These are phyloP conservation scores for Notolabrus celidotus DNA, from an alignment of 2,797 vertebrate species.

Conservation along the genomic window DNA sequence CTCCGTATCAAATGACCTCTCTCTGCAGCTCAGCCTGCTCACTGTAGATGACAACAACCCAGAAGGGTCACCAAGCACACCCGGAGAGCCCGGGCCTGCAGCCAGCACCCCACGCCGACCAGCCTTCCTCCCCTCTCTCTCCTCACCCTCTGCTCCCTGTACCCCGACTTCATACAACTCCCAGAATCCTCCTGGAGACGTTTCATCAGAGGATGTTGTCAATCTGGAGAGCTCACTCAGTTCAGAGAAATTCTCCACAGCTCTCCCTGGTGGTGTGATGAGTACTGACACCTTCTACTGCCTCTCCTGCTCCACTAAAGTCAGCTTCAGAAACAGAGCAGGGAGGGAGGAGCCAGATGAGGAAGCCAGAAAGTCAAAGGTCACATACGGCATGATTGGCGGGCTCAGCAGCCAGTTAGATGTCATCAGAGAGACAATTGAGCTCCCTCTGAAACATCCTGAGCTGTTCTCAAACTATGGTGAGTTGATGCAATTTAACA, in stretches of 20 bases:
- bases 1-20: conserved; percentile 85
- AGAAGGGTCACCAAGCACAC: not conserved
- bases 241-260: conserved; percentile 34
- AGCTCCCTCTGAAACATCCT: conserved; percentile 93
- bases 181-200: conserved; percentile 41
- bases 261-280: conserved; percentile 62
- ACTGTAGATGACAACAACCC: conserved; percentile 71
- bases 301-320: conserved; percentile 85
- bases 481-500: conserved; percentile 58
- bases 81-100: conserved; percentile 48
- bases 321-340: conserved; percentile 74
- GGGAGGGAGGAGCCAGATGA: conserved; percentile 47
- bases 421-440: conserved; percentile 92
- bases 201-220: conserved; percentile 18
- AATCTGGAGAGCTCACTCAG: conserved; percentile 27
- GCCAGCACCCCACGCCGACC: conserved; percentile 82
- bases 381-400: conserved; percentile 95
- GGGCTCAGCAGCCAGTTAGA: conserved; percentile 90
- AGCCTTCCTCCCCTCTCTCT: not conserved
- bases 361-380: conserved; percentile 67
- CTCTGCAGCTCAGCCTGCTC: conserved; percentile 86
- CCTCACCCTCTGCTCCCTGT: conserved; percentile 58
- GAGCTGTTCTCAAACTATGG: conserved; percentile 92
- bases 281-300: conserved; percentile 89
- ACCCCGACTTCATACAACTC: conserved; percentile 35